Percentiles rank a stretch among this genome's conserved stretches.
phyloP scores from a whole-genome alignment of 2,888 invertebrate genomes.

The Drosophila prostipennis region DNA sequence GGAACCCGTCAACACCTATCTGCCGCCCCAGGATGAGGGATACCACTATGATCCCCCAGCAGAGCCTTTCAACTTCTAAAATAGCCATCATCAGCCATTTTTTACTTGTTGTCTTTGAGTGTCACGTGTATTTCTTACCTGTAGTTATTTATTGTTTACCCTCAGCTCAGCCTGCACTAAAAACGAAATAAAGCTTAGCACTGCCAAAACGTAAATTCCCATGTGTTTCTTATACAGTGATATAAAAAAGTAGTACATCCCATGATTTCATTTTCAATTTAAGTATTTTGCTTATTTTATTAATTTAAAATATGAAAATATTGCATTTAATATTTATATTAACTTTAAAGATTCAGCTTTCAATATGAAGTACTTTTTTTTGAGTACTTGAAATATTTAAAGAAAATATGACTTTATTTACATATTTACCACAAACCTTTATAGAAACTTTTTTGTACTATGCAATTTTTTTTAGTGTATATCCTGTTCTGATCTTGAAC shows the following conservation, averaged over 20 bases:
- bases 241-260: too few species aligned
- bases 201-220: slow-evolving; percentile 21
- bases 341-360: too few species aligned
- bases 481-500: slow-evolving; percentile 46
- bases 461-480: neutral
- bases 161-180: slow-evolving; percentile 26
- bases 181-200: slow-evolving; percentile 40
- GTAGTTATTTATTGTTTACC: slow-evolving; percentile 50
- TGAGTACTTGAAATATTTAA: too few species aligned
- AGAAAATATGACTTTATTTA: too few species aligned
- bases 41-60: slow-evolving; percentile 74
- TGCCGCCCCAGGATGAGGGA: slow-evolving; percentile 74
- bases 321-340: too few species aligned
- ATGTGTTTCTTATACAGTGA: slow-evolving; percentile 10
- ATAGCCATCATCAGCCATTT: slow-evolving; percentile 42
- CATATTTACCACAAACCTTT: too few species aligned
- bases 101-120: slow-evolving; percentile 44
- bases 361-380: too few species aligned
- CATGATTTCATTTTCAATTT: too few species aligned
- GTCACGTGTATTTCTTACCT: slow-evolving; percentile 46
- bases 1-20: slow-evolving; percentile 61
- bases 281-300: too few species aligned
- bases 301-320: too few species aligned
- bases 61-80: slow-evolving; percentile 66
- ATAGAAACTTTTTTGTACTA: too few species aligned